These are phyloP conservation scores for Anolis apletophallus DNA, from an alignment of 2,797 vertebrate genomes.

Conservation along the genomic window DNA sequence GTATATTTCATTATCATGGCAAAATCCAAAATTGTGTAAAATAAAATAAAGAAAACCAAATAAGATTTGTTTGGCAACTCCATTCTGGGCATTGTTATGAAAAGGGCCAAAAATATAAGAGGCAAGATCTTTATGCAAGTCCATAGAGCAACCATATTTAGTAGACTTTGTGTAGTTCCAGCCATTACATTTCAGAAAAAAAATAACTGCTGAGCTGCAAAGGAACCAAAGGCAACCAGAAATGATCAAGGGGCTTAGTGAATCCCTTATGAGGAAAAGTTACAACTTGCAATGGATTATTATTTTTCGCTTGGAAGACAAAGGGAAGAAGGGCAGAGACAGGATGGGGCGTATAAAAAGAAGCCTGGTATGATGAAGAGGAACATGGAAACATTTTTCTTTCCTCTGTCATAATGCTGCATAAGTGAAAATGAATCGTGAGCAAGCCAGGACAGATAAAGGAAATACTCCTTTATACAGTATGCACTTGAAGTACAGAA, in stretches of 20 bases:
- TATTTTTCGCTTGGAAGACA: not conserved
- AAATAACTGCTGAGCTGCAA: not conserved
- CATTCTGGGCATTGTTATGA: not conserved
- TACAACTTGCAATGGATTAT: no score
- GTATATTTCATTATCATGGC: not conserved
- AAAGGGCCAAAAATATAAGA: not conserved
- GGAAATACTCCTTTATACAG: not conserved
- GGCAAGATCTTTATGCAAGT: not conserved
- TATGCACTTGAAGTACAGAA: not conserved
- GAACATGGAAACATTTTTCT: not conserved
- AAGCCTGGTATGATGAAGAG: not conserved
- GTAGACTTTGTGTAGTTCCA: not conserved
- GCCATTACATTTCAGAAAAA: not conserved
- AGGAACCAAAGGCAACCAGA: not conserved
- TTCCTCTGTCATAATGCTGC: not conserved
- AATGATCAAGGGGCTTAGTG: not conserved
- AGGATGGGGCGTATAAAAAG: not conserved
- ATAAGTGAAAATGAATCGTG: not conserved
- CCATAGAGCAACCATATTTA: not conserved
- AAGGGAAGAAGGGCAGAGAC: not conserved
- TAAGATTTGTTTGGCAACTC: not conserved
- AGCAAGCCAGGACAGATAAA: not conserved
- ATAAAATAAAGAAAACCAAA: no score
- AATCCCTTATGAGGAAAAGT: not conserved
- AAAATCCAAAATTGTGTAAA: not conserved